phyloP scores from a whole-genome alignment of 1,140 invertebrate genomes.

The Aphis gossypii region DNA sequence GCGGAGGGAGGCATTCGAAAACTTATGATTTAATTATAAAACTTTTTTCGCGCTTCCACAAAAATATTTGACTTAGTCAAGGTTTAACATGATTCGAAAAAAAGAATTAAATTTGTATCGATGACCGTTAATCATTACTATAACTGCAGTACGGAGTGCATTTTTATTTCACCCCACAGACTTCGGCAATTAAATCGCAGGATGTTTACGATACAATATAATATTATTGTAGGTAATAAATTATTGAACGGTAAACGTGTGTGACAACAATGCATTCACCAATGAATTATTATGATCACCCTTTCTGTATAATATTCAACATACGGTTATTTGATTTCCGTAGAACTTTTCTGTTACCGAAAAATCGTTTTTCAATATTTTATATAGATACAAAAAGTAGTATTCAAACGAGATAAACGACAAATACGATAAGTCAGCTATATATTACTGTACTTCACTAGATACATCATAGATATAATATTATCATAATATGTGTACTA shows the following conservation, averaged over 20 bases:
- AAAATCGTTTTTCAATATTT: slow-evolving; percentile 4
- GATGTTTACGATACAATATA: background rate
- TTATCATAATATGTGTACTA: too few species aligned
- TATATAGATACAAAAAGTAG: background rate
- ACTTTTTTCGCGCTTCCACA: background rate
- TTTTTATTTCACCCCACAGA: slow-evolving; percentile 19
- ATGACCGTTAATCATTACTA: background rate
- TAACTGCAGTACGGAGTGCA: background rate
- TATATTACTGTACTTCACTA: background rate
- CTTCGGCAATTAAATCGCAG: background rate
- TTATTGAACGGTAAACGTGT: background rate
- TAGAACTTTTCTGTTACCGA: background rate
- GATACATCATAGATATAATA: too few species aligned
- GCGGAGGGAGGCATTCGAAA: background rate
- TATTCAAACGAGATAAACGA: background rate
- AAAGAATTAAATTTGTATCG: background rate
- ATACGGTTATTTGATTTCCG: background rate
- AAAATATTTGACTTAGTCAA: background rate
- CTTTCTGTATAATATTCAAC: background rate
- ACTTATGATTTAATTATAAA: background rate
- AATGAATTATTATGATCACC: slow-evolving; percentile 32
- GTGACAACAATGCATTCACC: background rate
- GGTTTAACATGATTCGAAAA: background rate
- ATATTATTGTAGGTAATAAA: background rate
- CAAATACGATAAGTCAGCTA: background rate